These are phyloP conservation scores for Hydractinia echinata DNA, from an alignment of 30 jellyfish, hydroid and myxozoan genomes.

Conservation along the genomic window DNA sequence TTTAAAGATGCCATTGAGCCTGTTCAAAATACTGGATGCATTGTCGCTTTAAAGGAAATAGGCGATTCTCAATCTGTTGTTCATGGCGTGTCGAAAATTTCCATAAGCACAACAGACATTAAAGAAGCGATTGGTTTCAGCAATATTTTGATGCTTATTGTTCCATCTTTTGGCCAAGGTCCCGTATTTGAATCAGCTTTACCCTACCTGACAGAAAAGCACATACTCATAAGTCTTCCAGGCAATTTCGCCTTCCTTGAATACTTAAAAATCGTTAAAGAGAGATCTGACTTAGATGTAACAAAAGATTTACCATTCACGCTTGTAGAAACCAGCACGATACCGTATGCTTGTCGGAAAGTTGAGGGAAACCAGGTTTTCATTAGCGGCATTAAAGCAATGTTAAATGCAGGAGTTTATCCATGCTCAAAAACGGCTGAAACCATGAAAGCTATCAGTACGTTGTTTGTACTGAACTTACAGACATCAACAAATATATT, in stretches of 20 bases:
- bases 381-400: not conserved
- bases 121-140: constrained; percentile 13
- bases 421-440: constrained; percentile 2
- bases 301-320: constrained; percentile 13
- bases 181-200: not conserved
- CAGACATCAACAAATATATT: not conserved
- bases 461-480: not conserved
- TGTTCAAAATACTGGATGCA: not conserved
- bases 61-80: not conserved
- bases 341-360: constrained; percentile 17
- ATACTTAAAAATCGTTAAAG: not conserved
- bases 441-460: not conserved
- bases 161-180: constrained; percentile 15
- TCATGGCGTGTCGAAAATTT: constrained; percentile 4
- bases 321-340: constrained; percentile 21
- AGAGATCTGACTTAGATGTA: not conserved
- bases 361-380: constrained; percentile 7
- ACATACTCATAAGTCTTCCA: constrained; percentile 8
- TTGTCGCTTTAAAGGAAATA: not conserved
- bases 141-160: not conserved
- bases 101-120: constrained; percentile 11
- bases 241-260: constrained; percentile 18
- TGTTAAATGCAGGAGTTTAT: not conserved
- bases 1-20: not conserved
- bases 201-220: constrained; percentile 10